A percentile compares a stretch with the other conserved stretches of the same genome.
Conservation (phyloP, 2,797 vertebrate genomes). For the Amblyopsis hoosieri region DNA sequence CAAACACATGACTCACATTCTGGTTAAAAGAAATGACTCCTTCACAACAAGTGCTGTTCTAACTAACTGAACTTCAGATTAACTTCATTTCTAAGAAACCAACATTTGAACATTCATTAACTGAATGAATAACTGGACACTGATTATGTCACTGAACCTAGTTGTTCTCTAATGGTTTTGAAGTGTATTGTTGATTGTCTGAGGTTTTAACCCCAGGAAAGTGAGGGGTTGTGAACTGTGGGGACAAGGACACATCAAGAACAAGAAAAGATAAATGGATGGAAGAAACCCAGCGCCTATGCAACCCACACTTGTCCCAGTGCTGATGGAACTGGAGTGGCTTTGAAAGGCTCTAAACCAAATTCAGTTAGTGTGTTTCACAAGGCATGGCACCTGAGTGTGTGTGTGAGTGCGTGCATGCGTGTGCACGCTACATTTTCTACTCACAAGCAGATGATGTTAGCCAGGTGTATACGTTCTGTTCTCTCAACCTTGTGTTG, state of each 20-base stretch:
- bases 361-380: background rate
- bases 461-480: slow-evolving; percentile 75
- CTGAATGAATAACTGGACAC: no score
- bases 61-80: no score
- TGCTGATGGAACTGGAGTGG: slow-evolving; percentile 22
- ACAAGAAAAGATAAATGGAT: slow-evolving; percentile 9
- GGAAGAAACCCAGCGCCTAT: background rate
- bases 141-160: no score
- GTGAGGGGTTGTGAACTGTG: no score
- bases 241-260: background rate
- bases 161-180: no score
- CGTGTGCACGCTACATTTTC: slow-evolving; percentile 24
- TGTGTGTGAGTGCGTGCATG: slow-evolving; percentile 3
- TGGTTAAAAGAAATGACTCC: no score
- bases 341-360: background rate
- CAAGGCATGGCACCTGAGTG: background rate
- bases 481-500: slow-evolving; percentile 87
- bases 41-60: no score
- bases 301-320: slow-evolving; percentile 14
- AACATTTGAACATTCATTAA: no score
- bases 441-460: slow-evolving; percentile 90
- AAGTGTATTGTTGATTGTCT: no score
- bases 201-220: no score
- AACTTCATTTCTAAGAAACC: no score
- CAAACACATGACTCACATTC: no score